Evolutionary conservation across 2,888 invertebrate species (phyloP).

Genomic region (Habroteleia sp.): DNA sequence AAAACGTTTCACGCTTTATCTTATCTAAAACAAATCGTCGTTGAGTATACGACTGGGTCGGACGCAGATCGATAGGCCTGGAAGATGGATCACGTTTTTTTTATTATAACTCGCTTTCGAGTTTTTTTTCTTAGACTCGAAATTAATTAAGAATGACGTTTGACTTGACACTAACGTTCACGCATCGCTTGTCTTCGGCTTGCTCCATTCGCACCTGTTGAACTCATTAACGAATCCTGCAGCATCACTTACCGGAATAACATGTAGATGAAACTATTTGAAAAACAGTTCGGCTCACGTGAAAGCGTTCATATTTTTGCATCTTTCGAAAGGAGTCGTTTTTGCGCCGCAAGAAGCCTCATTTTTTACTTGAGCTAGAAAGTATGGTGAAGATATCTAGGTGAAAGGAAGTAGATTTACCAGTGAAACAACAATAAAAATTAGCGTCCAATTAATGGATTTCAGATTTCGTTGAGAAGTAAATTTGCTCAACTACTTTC

Average conservation of each 20-base stretch:
- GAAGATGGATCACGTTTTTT: slow-evolving; percentile 13
- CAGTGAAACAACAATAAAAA: too few relatives aligned
- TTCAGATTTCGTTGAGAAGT: too few relatives aligned
- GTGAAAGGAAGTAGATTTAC: too few relatives aligned
- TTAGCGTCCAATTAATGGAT: too few relatives aligned
- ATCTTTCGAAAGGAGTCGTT: too few relatives aligned
- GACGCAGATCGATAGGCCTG: slow-evolving; percentile 37
- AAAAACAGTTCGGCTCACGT: not conserved
- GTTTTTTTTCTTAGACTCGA: not conserved
- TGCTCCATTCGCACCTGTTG: slow-evolving; percentile 60
- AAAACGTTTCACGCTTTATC: slow-evolving; percentile 39
- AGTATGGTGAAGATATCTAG: too few relatives aligned
- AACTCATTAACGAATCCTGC: slow-evolving; percentile 59
- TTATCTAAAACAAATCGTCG: slow-evolving; percentile 33
- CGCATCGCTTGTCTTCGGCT: slow-evolving; percentile 44
- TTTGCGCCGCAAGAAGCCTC: too few relatives aligned
- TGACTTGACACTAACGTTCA: slow-evolving; percentile 41
- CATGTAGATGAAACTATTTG: slow-evolving; percentile 31
- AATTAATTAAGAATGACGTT: slow-evolving; percentile 54
- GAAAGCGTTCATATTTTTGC: slow-evolving; percentile 7
- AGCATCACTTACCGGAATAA: slow-evolving; percentile 48
- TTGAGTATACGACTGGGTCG: slow-evolving; percentile 18
- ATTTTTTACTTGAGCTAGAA: too few relatives aligned
- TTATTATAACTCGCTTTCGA: not conserved
- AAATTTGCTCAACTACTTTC: too few relatives aligned